phyloP scores from a whole-genome alignment of 1,140 invertebrate species.

The Dendroctonus ponderosae region DNA sequence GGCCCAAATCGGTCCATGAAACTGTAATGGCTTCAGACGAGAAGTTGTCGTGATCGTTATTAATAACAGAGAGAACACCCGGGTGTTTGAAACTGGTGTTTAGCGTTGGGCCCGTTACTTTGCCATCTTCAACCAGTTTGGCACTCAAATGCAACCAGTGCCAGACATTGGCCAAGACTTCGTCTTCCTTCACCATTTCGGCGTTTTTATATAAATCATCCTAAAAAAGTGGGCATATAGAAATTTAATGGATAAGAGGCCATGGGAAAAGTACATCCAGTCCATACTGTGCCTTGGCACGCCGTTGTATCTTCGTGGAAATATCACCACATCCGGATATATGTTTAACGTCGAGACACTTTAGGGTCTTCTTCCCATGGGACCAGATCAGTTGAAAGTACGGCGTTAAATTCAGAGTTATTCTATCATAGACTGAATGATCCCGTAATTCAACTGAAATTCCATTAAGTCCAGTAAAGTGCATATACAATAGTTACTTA shows the following conservation, averaged over 20 bases:
- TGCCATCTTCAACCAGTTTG: constrained; percentile 66
- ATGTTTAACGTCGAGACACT: constrained; percentile 51
- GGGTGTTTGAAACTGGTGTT: constrained; percentile 64
- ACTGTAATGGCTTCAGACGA: constrained; percentile 59
- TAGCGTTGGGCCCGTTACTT: constrained; percentile 40
- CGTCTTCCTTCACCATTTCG: constrained; percentile 65
- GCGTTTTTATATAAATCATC: constrained; percentile 64
- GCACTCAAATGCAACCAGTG: constrained; percentile 73
- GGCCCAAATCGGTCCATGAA: constrained; percentile 56
- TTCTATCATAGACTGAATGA: constrained; percentile 76
- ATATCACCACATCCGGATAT: constrained; percentile 62
- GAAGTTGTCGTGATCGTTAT: constrained; percentile 50
- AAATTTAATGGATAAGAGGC: background rate
- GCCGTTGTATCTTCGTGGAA: constrained; percentile 67
- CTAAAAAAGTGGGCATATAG: constrained; percentile 43
- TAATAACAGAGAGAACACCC: constrained; percentile 67
- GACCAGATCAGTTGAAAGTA: constrained; percentile 72
- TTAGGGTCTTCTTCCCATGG: constrained; percentile 66
- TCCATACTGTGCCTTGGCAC: constrained; percentile 76
- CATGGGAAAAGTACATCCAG: constrained; percentile 59
- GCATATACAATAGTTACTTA: background rate
- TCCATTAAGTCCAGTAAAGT: background rate
- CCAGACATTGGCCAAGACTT: constrained; percentile 66
- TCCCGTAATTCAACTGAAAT: constrained; percentile 62
- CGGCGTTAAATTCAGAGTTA: constrained; percentile 76